These are phyloP conservation scores for Gouania willdenowi DNA, from an alignment of 2,797 vertebrate species.

Conservation along the genomic window DNA sequence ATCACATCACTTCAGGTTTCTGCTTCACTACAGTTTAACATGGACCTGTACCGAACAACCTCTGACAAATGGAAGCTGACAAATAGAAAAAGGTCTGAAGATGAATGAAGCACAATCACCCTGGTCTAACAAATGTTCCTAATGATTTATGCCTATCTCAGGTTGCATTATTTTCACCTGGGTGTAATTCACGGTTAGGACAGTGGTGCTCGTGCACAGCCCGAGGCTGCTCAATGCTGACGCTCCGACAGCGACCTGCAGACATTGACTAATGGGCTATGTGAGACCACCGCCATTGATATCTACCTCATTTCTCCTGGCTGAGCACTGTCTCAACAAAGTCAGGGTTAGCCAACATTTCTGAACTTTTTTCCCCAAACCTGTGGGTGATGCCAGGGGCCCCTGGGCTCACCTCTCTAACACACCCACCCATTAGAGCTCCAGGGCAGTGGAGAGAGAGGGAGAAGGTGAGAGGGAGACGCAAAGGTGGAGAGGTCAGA, in stretches of 20 bases:
- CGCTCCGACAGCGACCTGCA: constrained; percentile 50
- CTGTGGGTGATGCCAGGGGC: constrained; percentile 47
- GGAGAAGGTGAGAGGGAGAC: constrained; percentile 43
- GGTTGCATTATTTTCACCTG: constrained; percentile 73
- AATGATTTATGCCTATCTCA: constrained; percentile 75
- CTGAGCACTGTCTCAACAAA: constrained; percentile 50
- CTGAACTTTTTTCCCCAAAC: constrained; percentile 28
- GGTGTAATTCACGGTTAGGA: constrained; percentile 63
- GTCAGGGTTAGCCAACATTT: constrained; percentile 50
- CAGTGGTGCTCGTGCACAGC: constrained; percentile 45
- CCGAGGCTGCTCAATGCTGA: constrained; percentile 55
- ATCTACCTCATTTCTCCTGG: constrained; percentile 69
- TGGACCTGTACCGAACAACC: constrained; percentile 39
- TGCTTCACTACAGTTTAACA: too few relatives aligned
- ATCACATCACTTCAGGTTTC: too few relatives aligned
- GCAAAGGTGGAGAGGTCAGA: constrained; percentile 60
- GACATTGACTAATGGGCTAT: constrained; percentile 73
- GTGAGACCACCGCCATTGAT: constrained; percentile 74
- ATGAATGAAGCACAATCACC: constrained; percentile 76
- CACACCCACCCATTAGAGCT: constrained; percentile 44
- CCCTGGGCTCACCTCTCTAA: constrained; percentile 23
- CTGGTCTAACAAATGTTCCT: constrained; percentile 72
- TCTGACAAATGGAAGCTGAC: constrained; percentile 65
- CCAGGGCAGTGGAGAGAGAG: constrained; percentile 37
- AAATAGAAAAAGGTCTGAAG: constrained; percentile 66